These are phyloP conservation scores for Cantharis rufa DNA, from an alignment of 2,888 invertebrate genomes.

Conservation along the genomic window DNA sequence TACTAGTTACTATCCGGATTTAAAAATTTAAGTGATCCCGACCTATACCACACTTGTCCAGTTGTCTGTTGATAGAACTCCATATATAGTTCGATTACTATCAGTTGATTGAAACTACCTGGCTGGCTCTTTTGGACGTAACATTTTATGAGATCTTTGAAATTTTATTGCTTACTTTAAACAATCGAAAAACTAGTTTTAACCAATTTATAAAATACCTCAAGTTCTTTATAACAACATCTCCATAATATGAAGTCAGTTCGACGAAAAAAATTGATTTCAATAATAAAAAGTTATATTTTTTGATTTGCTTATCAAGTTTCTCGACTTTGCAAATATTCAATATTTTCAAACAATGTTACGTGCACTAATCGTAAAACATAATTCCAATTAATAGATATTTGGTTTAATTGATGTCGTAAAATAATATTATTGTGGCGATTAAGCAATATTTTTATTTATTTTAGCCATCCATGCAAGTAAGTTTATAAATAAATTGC, in stretches of 20 bases:
- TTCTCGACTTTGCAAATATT: background rate
- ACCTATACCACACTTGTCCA: constrained; percentile 35
- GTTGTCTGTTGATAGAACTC: constrained; percentile 11
- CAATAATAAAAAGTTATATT: background rate
- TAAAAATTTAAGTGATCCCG: constrained; percentile 31
- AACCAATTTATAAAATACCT: background rate
- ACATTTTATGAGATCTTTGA: background rate
- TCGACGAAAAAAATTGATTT: background rate
- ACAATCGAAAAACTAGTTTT: background rate
- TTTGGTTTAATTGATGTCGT: background rate
- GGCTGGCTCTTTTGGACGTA: background rate
- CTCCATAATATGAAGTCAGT: background rate
- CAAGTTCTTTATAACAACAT: background rate
- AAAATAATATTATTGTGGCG: background rate
- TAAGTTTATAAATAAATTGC: background rate
- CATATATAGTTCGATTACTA: constrained; percentile 24
- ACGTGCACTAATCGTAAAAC: background rate
- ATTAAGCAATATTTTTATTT: background rate
- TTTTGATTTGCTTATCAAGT: background rate
- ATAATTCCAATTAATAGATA: too few relatives aligned
- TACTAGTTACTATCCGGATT: constrained; percentile 36
- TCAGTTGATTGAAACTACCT: constrained; percentile 3
- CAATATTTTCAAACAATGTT: too few relatives aligned
- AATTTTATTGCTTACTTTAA: background rate
- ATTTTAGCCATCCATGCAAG: background rate